Percentiles rank a stretch among this genome's conserved stretches.
Conservation (phyloP, 2,113 vertebrate species). For the Peromyscus californicus region DNA sequence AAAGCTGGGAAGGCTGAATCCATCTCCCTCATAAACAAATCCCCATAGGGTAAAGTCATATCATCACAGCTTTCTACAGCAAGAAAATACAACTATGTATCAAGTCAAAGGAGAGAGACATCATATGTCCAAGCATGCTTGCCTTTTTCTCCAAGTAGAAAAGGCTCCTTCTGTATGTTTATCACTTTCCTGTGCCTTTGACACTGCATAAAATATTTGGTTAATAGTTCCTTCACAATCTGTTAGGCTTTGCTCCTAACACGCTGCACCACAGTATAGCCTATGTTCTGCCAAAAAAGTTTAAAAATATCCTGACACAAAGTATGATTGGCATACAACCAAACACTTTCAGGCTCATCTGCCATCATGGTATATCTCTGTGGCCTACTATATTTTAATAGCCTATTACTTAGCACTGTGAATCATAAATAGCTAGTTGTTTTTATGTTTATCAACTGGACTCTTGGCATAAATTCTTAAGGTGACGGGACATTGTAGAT, state of each 20-base stretch:
- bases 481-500: neutral
- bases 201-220: conserved; percentile 75
- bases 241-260: conserved; percentile 62
- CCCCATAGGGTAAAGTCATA: neutral
- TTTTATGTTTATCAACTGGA: conserved; percentile 5
- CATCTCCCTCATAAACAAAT: neutral
- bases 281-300: conserved; percentile 57
- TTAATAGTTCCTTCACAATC: conserved; percentile 66
- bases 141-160: conserved; percentile 69
- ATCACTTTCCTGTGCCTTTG: conserved; percentile 55
- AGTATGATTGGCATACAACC: conserved; percentile 20
- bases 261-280: neutral
- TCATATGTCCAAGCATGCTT: conserved; percentile 52
- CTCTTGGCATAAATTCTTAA: neutral
- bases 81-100: neutral
- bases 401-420: neutral
- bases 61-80: neutral
- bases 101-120: conserved; percentile 52
- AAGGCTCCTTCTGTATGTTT: conserved; percentile 27
- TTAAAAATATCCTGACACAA: conserved; percentile 1
- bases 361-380: neutral
- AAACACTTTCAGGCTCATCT: neutral
- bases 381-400: neutral
- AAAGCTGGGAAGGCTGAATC: neutral
- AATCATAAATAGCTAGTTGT: neutral